Conservation (phyloP, 2,888 invertebrate species). For the Helicoverpa assulta region DNA sequence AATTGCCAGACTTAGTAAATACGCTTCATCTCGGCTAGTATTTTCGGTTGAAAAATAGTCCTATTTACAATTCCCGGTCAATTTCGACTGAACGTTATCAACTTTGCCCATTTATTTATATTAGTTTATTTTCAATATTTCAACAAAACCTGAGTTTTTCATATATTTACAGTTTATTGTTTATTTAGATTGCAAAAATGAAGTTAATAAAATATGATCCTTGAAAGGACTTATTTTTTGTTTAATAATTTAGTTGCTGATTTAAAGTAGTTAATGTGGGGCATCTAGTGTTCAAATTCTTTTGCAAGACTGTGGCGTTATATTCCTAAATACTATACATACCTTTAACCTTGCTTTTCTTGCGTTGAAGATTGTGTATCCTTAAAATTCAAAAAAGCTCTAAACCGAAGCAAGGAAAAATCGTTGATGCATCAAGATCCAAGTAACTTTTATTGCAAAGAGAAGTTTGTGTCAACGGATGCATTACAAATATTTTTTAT, state of each 20-base stretch:
- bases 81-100: slow-evolving; percentile 29
- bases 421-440: too few relatives aligned
- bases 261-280: slow-evolving; percentile 12
- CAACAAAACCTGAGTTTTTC: slow-evolving; percentile 42
- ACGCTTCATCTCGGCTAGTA: not conserved
- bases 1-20: not conserved
- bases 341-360: too few relatives aligned
- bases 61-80: slow-evolving; percentile 12
- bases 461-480: too few relatives aligned
- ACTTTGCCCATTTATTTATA: slow-evolving; percentile 35
- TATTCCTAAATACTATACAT: too few relatives aligned
- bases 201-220: slow-evolving; percentile 1
- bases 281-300: slow-evolving; percentile 36
- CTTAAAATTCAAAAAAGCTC: too few relatives aligned
- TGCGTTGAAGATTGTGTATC: too few relatives aligned
- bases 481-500: too few relatives aligned
- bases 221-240: not conserved
- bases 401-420: too few relatives aligned
- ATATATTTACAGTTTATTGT: slow-evolving; percentile 56
- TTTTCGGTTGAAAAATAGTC: not conserved
- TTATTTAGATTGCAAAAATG: slow-evolving; percentile 14
- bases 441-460: too few relatives aligned
- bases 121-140: slow-evolving; percentile 56
- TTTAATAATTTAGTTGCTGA: slow-evolving; percentile 22
- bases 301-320: slow-evolving; percentile 44